Evolutionary conservation across 2,797 vertebrate species (phyloP), one percentile per base, ranked within the genome.

Genomic region (Hemitrygon akajei): DNA sequence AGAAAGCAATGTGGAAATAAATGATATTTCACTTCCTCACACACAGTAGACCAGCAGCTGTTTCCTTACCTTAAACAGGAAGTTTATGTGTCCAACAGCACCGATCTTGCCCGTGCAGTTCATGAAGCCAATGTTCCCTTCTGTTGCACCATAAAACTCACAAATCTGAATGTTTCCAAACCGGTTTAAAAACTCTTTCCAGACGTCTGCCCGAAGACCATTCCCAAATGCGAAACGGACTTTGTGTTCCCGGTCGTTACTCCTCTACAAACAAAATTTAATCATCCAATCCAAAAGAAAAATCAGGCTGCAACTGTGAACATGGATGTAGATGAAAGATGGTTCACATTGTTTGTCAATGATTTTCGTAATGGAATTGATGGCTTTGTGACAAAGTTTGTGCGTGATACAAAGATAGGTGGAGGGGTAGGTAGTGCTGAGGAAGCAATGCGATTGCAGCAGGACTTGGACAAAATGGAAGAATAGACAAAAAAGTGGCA

Each of bases 101-200:
- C 98, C 98, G 2, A 97, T 66, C 96, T 98, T 98, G 84, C 97
- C 97, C 0, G 94, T 80, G 60, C 98, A 98, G 95, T 98, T 99
- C 77, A 97, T 0, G 94, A 98, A 98, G 79, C 96, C 96, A 0
- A 97, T 1, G 87, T 98, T 98, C 95, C 97, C 97, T 95, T 99
- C 98, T 0, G 98, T 98, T 0, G 98, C 95, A 20, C 97, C 98
- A 7, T 99, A 98, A 94, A 97, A 97, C 94, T 99, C 98, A 37
- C 95, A 95, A 94, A 98, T 95, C 0, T 25, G 66, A 93, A 98
- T 95, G 92, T 97, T 95, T 58, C 98, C 98, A 94, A 98, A 98
- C 81, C 98, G 96, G 93, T 94, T 94, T 94, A 97, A 92, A 94
- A 98, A 98, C 34, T 98, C 96, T 25, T 81, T 95, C 98, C 98